These are phyloP conservation scores for Tineola bisselliella DNA, from an alignment of 2,888 invertebrate species.

Conservation along the genomic window DNA sequence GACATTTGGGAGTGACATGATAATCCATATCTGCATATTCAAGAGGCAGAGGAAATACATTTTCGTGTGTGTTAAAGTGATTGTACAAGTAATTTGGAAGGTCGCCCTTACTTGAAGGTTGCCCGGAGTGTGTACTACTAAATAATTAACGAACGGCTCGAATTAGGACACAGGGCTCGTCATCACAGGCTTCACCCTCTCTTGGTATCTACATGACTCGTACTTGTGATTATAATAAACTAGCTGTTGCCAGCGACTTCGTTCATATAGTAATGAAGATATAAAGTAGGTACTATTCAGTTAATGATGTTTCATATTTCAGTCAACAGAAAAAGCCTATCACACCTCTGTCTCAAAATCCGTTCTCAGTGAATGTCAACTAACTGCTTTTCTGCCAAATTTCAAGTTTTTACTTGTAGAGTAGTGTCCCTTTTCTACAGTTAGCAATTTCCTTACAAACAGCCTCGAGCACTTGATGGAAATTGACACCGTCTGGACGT, in stretches of 20 bases:
- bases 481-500: slow-evolving; percentile 36
- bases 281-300: too few relatives aligned
- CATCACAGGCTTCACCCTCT: slow-evolving; percentile 24
- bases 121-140: slow-evolving; percentile 37
- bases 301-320: too few relatives aligned
- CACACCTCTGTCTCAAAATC: too few relatives aligned
- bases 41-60: not conserved
- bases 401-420: too few relatives aligned
- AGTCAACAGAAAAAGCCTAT: too few relatives aligned
- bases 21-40: slow-evolving; percentile 8
- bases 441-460: slow-evolving; percentile 40
- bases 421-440: too few relatives aligned
- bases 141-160: slow-evolving; percentile 42
- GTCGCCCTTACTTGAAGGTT: slow-evolving; percentile 20
- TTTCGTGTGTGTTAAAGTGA: slow-evolving; percentile 1
- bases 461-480: slow-evolving; percentile 36
- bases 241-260: too few relatives aligned
- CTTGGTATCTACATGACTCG: slow-evolving; percentile 24
- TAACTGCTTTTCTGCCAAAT: too few relatives aligned
- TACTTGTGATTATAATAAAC: slow-evolving; percentile 38
- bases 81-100: slow-evolving; percentile 29
- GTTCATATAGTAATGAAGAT: too few relatives aligned
- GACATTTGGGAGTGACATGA: slow-evolving; percentile 4
- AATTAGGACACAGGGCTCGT: slow-evolving; percentile 28
- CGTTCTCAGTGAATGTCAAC: too few relatives aligned